Conservation (phyloP, 2,888 invertebrate species). For the Clusia tigrina region DNA sequence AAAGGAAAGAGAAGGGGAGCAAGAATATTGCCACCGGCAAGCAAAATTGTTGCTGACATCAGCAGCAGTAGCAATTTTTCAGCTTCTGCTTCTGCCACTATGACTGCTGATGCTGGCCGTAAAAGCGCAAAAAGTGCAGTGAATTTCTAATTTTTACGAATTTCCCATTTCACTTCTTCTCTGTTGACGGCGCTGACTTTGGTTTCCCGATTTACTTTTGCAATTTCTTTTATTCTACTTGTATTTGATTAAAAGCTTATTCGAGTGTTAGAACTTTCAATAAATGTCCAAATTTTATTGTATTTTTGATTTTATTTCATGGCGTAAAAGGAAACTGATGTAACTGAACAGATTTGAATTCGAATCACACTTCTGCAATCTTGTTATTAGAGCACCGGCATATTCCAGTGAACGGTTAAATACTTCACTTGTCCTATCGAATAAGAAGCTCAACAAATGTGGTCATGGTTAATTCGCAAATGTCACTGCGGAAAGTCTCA, state of each 20-base stretch:
- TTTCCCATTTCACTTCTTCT: not conserved
- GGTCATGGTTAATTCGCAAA: too few relatives aligned
- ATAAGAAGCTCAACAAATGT: too few relatives aligned
- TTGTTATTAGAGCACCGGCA: too few relatives aligned
- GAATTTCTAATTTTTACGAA: not conserved
- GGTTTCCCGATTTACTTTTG: not conserved
- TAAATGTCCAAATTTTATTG: not conserved
- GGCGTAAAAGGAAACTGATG: too few relatives aligned
- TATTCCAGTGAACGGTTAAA: too few relatives aligned
- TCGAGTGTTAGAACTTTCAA: not conserved
- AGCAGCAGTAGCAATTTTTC: not conserved
- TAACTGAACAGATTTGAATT: too few relatives aligned
- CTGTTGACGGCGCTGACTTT: not conserved
- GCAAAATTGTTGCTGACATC: constrained; percentile 3
- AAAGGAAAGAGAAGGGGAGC: not conserved
- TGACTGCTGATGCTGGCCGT: not conserved
- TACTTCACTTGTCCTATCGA: too few relatives aligned
- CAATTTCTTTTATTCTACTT: not conserved
- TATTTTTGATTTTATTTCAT: too few relatives aligned
- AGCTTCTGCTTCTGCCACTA: not conserved
- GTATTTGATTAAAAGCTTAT: not conserved
- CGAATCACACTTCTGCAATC: too few relatives aligned
- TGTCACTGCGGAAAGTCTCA: too few relatives aligned
- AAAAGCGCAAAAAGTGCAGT: constrained; percentile 3
- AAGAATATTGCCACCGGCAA: not conserved